These are phyloP conservation scores for Portunus trituberculatus DNA, from an alignment of 1,140 invertebrate genomes.

Conservation along the genomic window DNA sequence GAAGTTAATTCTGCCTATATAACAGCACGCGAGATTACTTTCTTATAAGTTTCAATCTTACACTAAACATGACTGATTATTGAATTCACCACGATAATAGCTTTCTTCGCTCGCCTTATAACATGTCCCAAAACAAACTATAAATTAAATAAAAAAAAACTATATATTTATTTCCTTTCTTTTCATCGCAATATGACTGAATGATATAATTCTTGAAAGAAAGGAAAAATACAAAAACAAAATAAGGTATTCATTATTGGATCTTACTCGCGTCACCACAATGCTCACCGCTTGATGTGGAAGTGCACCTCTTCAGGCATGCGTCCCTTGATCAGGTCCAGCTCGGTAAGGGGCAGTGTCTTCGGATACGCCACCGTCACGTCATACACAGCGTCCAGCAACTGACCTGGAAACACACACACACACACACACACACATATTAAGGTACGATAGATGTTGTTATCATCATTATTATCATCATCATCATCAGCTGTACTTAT, in stretches of 20 bases:
- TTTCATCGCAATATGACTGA: background rate
- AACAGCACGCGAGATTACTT: too few relatives aligned
- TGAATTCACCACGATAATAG: too few relatives aligned
- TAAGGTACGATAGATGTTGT: background rate
- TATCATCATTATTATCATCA: background rate
- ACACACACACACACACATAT: too few relatives aligned
- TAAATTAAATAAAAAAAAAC: background rate
- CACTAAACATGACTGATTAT: too few relatives aligned
- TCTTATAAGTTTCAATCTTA: too few relatives aligned
- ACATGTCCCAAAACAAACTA: too few relatives aligned
- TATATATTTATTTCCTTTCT: background rate
- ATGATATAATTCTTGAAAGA: background rate
- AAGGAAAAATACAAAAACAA: background rate
- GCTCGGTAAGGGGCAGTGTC: slow-evolving; percentile 86
- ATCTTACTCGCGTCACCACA: background rate
- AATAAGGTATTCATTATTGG: background rate
- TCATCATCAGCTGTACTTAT: too few relatives aligned
- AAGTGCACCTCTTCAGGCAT: slow-evolving; percentile 89
- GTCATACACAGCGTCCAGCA: slow-evolving; percentile 89
- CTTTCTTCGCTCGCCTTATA: too few relatives aligned
- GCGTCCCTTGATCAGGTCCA: slow-evolving; percentile 85
- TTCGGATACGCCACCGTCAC: slow-evolving; percentile 89
- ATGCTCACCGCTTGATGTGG: slow-evolving; percentile 85
- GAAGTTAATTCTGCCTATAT: too few relatives aligned
- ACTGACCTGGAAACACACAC: slow-evolving; percentile 80